Conservation (phyloP, 2,113 vertebrate genomes). For the Phylloscopus trochilus region DNA sequence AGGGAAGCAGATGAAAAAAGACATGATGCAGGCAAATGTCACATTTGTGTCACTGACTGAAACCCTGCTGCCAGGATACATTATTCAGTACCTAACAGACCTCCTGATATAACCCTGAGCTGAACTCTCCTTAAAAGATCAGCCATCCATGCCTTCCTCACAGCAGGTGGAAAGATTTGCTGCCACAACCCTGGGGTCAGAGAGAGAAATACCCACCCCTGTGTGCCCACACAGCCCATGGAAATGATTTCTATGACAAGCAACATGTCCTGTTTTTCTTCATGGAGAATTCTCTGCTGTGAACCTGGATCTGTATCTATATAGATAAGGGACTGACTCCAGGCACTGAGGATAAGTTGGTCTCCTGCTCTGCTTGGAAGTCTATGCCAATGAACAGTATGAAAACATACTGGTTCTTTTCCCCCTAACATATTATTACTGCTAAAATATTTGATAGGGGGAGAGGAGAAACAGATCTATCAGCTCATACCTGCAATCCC, state of each 20-base stretch:
- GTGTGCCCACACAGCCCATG: fast-evolving
- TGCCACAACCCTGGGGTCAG: not conserved
- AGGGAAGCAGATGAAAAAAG: not conserved
- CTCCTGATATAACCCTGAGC: not conserved
- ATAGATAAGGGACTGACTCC: not conserved
- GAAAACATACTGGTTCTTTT: not conserved
- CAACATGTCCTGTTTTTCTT: fast-evolving
- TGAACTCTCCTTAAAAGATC: slow-evolving; percentile 3
- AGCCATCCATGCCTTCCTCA: not conserved
- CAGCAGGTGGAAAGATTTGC: not conserved
- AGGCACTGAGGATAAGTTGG: not conserved
- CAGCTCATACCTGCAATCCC: not conserved
- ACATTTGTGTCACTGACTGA: slow-evolving; percentile 44
- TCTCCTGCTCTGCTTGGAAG: not conserved
- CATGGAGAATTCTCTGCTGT: not conserved
- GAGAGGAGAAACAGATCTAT: not conserved
- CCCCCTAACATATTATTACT: not conserved
- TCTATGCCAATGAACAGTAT: not conserved
- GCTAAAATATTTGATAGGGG: not conserved
- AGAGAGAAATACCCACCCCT: not conserved
- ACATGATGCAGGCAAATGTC: slow-evolving; percentile 47
- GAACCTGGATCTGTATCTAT: not conserved
- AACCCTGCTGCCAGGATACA: slow-evolving; percentile 19
- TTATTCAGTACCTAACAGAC: slow-evolving; percentile 33
- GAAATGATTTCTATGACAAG: not conserved